Evolutionary conservation across 2,888 invertebrate species (phyloP).

Genomic region (Ischnura elegans): DNA sequence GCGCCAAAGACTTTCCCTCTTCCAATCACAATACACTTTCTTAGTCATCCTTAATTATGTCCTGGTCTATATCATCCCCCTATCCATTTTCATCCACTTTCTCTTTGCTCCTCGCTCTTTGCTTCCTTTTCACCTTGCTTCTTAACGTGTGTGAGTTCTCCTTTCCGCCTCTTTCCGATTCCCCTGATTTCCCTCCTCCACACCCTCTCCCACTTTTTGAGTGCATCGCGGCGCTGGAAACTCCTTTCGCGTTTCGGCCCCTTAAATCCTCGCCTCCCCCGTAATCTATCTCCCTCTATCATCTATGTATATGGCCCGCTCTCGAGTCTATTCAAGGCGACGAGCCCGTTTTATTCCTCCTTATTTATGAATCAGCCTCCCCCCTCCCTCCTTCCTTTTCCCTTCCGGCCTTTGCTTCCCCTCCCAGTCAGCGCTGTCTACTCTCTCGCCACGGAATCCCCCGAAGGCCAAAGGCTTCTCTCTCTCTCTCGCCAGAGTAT

Average conservation of each 20-base stretch:
- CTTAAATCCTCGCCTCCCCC: not conserved
- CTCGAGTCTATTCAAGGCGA: constrained; percentile 31
- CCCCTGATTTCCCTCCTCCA: not conserved
- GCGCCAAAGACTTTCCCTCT: no score
- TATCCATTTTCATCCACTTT: no score
- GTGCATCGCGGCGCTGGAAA: not conserved
- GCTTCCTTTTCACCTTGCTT: no score
- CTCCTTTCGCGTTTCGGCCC: constrained; percentile 1
- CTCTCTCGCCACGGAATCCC: not conserved
- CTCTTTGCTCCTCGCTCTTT: no score
- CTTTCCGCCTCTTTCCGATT: no score
- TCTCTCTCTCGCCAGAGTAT: not conserved
- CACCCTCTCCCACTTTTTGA: not conserved
- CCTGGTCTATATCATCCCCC: no score
- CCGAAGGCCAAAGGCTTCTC: not conserved
- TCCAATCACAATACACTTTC: no score
- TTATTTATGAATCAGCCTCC: constrained; percentile 28
- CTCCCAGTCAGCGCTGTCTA: not conserved
- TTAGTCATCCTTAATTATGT: no score
- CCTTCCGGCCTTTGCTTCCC: not conserved
- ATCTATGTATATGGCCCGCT: constrained; percentile 27
- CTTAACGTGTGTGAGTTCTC: no score
- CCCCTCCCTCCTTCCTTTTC: not conserved
- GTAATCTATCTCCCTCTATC: constrained; percentile 27
- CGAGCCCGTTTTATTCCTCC: constrained; percentile 34